Evolutionary conservation across 2,888 invertebrate species (phyloP).

Genomic region (Hypomecis atomaria): DNA sequence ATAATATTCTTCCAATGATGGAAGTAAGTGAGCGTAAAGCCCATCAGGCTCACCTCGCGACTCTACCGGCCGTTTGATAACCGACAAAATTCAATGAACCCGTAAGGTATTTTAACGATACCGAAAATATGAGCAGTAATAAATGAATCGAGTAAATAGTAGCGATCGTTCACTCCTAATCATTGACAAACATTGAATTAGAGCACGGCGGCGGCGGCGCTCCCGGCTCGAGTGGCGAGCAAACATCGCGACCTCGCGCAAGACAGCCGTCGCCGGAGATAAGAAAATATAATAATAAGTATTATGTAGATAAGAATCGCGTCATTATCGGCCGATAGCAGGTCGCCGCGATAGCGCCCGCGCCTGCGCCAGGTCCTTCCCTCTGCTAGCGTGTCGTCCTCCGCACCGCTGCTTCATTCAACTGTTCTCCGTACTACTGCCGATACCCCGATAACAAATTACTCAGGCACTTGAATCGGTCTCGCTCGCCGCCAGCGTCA

Average conservation of each 20-base stretch:
- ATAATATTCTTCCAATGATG: no score
- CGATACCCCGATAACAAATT: no score
- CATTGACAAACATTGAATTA: slow-evolving; percentile 42
- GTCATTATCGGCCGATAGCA: slow-evolving; percentile 15
- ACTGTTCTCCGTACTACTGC: not conserved
- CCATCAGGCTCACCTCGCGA: no score
- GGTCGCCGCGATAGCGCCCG: not conserved
- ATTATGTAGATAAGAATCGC: not conserved
- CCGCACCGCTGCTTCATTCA: not conserved
- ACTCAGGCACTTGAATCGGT: no score
- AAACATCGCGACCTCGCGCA: slow-evolving; percentile 35
- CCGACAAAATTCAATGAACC: slow-evolving; percentile 8
- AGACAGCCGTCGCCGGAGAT: slow-evolving; percentile 8
- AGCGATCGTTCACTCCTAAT: slow-evolving; percentile 22
- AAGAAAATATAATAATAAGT: not conserved
- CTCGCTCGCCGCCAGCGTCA: no score
- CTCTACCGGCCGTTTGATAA: not conserved
- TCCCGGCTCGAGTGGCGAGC: slow-evolving; percentile 37
- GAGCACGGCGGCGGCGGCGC: slow-evolving; percentile 17
- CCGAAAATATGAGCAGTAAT: slow-evolving; percentile 7
- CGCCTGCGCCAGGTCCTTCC: not conserved
- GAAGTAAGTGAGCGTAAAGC: no score
- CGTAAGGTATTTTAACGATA: slow-evolving; percentile 10
- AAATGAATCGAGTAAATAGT: slow-evolving; percentile 27
- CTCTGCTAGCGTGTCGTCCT: not conserved